Percentiles rank a stretch among this genome's conserved stretches.
phyloP scores from a whole-genome alignment of 2,888 invertebrate species.

The Lithophane semibrunnea region DNA sequence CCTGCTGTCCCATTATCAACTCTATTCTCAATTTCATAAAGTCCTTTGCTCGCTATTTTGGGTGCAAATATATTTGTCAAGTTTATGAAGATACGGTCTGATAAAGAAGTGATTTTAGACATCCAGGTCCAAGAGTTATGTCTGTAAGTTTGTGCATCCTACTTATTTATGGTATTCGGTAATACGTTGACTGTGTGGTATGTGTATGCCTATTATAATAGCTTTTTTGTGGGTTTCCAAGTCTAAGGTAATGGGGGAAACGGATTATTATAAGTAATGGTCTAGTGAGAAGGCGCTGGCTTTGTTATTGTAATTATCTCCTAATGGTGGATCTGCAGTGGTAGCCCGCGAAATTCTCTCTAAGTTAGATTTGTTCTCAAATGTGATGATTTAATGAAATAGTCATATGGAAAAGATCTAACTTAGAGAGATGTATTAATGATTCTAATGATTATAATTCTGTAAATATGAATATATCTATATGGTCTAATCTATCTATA shows the following conservation, averaged over 20 bases:
- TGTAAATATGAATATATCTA: too few relatives aligned
- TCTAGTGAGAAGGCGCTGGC: conserved; percentile 45
- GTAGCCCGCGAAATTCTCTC: too few relatives aligned
- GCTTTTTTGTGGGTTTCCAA: conserved; percentile 52
- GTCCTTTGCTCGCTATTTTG: conserved; percentile 37
- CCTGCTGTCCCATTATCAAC: conserved; percentile 54
- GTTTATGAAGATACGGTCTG: conserved; percentile 78
- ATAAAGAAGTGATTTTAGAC: conserved; percentile 76
- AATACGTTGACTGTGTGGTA: conserved; percentile 63
- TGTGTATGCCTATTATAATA: conserved; percentile 64
- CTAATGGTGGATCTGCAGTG: background rate
- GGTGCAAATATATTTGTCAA: conserved; percentile 63
- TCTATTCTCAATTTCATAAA: conserved; percentile 49
- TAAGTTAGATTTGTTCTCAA: too few relatives aligned
- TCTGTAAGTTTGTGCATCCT: conserved; percentile 66
- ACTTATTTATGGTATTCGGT: conserved; percentile 68
- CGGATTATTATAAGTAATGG: conserved; percentile 51
- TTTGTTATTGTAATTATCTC: conserved; percentile 43
- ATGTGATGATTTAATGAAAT: too few relatives aligned
- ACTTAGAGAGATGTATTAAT: too few relatives aligned
- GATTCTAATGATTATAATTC: too few relatives aligned
- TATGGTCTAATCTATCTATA: too few relatives aligned
- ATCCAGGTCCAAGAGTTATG: conserved; percentile 71
- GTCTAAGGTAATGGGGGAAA: conserved; percentile 50
- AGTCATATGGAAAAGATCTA: too few relatives aligned